Base-by-base conservation (phyloP, 2,113 vertebrate genomes). In the Zootoca vivipara region DNA sequence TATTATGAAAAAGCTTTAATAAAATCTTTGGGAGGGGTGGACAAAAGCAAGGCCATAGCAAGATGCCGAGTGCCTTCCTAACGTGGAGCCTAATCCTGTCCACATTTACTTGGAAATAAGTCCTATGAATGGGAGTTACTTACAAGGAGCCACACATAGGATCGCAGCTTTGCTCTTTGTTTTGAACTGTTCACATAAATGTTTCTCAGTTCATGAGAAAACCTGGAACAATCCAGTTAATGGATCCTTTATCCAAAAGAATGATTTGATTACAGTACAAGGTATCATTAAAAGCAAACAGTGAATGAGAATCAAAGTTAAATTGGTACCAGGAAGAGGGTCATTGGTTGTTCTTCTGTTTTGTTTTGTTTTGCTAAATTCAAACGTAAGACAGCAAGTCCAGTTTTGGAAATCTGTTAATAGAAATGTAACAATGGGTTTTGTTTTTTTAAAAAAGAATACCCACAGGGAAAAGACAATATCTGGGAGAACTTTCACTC, bases 361-460 rank as follows among this genome's bases (percentile, higher is more conserved):
- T 46, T 46, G 7, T 46, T 8, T 46, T 9, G 7, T 46, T 80
- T 1, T 81, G 30, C 5, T 81, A 69, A 84, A 90, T 0, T 0
- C 30, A 12, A 72, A 90, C 56, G 85, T 58, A 85, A 91, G 46
- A 22, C 15, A 67, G n/a, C 46, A 65, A 5, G 9, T 85, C 9
- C 13, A 65, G 40, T 35, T 64, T 52, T 82, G n/a, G 28, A 90
- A 18, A 42, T 83, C 79, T 83, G 72, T 85, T 65, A 74, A 74
- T 22, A 82, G 9, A 62, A 56, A 18, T 56, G 22, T 26, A 70
- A 58, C 56, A 16, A 56, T 69, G 10, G 24, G 2, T 80, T 83
- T n/a, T n/a, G n/a, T n/a, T 80, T 5, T 73, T 15, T 15, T 35
- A 12, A 81, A 33, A 86, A 67, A 77, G 6, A 79, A 52, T 52